Percentiles rank a stretch among this genome's conserved stretches.
Evolutionary conservation across 2,888 invertebrate species (phyloP).

Genomic region (Sinopyrophorus schimmeli): DNA sequence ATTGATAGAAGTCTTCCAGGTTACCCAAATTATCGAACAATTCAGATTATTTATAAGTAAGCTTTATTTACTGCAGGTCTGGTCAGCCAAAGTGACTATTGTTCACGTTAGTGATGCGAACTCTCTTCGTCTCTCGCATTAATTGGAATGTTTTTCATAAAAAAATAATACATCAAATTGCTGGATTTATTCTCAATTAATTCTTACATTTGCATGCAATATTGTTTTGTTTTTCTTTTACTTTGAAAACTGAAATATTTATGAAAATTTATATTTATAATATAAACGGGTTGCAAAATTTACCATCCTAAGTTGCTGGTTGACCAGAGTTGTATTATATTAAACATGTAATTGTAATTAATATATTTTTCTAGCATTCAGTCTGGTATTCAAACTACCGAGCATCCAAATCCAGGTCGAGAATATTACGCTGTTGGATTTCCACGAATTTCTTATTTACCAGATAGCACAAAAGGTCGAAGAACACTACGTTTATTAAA

Average conservation of each 20-base stretch:
- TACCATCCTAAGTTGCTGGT: too few species aligned
- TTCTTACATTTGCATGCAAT: constrained; percentile 1
- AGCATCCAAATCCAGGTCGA: constrained; percentile 80
- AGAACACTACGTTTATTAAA: constrained; percentile 75
- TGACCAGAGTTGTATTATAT: too few species aligned
- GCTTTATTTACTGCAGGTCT: too few species aligned
- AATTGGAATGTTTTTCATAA: too few species aligned
- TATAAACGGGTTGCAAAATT: too few species aligned
- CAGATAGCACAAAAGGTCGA: constrained; percentile 80
- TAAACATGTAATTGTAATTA: not conserved
- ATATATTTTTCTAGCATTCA: constrained; percentile 67
- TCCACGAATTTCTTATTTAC: constrained; percentile 80
- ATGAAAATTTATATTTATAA: too few species aligned
- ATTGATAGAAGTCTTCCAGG: constrained; percentile 72
- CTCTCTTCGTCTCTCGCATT: too few species aligned
- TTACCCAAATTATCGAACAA: constrained; percentile 68
- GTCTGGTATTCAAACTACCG: constrained; percentile 79
- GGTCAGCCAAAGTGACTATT: too few species aligned
- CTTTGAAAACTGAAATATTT: too few species aligned
- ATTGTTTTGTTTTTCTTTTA: constrained; percentile 10
- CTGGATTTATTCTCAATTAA: too few species aligned
- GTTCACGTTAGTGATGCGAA: too few species aligned
- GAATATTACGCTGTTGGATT: constrained; percentile 90
- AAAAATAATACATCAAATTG: too few species aligned
- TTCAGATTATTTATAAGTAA: constrained; percentile 83